Conservation (phyloP, 2,888 invertebrate species). For the Sarcophaga subvicina region DNA sequence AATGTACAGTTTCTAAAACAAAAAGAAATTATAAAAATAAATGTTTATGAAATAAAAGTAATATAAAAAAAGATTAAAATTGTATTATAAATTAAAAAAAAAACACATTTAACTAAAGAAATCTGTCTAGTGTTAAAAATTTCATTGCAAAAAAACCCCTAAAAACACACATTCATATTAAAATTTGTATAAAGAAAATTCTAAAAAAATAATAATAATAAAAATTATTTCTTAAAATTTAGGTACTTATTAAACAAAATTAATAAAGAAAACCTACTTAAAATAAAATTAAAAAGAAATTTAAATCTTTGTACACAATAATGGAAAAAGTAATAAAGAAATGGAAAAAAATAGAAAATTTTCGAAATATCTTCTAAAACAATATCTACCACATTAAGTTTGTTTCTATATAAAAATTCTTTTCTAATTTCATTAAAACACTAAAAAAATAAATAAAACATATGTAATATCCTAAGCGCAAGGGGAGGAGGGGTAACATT, state of each 20-base stretch:
- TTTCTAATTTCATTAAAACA: no score
- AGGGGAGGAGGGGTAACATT: no score
- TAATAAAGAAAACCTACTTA: slow-evolving; percentile 27
- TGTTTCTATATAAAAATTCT: no score
- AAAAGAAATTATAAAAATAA: slow-evolving; percentile 9
- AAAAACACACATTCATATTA: slow-evolving; percentile 4
- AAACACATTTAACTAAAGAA: slow-evolving; percentile 17
- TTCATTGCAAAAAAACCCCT: background rate
- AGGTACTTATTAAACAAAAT: slow-evolving; percentile 58
- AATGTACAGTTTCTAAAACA: slow-evolving; percentile 55
- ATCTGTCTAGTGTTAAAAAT: slow-evolving; percentile 19
- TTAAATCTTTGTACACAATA: no score
- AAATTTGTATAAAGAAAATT: slow-evolving; percentile 32
- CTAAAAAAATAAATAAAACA: slow-evolving; percentile 6
- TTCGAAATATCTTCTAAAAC: no score
- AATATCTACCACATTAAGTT: no score
- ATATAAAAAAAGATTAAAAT: slow-evolving; percentile 12
- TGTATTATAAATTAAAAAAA: slow-evolving; percentile 42
- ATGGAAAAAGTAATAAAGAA: no score
- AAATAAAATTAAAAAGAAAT: slow-evolving; percentile 5
- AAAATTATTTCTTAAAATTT: slow-evolving; percentile 48
- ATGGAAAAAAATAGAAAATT: no score
- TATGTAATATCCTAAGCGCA: background rate
- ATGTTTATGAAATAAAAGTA: slow-evolving; percentile 17
- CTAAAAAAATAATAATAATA: slow-evolving; percentile 18